Percentiles rank a stretch among this genome's conserved stretches.
Evolutionary conservation across 92 coral and sea anemone species (phyloP).

Genomic region (Blastomussa wellsi): DNA sequence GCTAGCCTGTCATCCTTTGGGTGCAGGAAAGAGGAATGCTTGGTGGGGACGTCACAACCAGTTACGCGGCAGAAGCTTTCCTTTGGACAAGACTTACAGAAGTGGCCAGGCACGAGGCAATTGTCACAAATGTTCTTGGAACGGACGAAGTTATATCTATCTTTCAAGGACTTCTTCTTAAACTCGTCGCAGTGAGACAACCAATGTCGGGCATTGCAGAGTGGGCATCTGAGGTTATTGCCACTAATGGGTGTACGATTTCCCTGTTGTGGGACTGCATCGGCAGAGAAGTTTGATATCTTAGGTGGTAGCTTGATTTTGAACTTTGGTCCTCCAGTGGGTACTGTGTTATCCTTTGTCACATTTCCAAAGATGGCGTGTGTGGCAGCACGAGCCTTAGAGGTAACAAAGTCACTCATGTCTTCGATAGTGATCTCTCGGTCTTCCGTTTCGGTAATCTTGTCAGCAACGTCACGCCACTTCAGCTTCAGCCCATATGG

Average conservation of each 20-base stretch:
- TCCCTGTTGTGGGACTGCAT: constrained; percentile 15
- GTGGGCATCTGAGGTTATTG: constrained; percentile 39
- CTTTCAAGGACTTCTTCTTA: constrained; percentile 49
- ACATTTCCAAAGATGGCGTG: constrained; percentile 67
- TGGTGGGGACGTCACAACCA: constrained; percentile 53
- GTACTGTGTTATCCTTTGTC: constrained; percentile 22
- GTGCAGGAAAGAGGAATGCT: constrained; percentile 68
- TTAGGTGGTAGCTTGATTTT: constrained; percentile 10
- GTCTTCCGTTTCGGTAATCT: constrained; percentile 42
- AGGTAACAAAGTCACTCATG: constrained; percentile 43
- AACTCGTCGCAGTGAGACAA: constrained; percentile 57
- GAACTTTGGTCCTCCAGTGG: constrained; percentile 12
- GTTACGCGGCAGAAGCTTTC: constrained; percentile 63
- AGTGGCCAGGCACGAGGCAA: constrained; percentile 62
- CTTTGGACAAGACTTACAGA: constrained; percentile 42
- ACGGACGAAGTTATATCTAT: constrained; percentile 45
- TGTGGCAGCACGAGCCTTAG: constrained; percentile 60
- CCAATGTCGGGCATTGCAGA: constrained; percentile 62
- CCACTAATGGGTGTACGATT: constrained; percentile 7
- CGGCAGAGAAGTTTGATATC: constrained; percentile 17
- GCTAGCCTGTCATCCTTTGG: constrained; percentile 36
- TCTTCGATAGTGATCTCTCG: constrained; percentile 66
- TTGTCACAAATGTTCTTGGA: constrained; percentile 51
- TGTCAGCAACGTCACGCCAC: constrained; percentile 73
- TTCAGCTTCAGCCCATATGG: constrained; percentile 55